A percentile compares a stretch with the other conserved stretches of the same genome.
phyloP scores from a whole-genome alignment of 2,888 invertebrate species.

The Argynnis bischoffii region DNA sequence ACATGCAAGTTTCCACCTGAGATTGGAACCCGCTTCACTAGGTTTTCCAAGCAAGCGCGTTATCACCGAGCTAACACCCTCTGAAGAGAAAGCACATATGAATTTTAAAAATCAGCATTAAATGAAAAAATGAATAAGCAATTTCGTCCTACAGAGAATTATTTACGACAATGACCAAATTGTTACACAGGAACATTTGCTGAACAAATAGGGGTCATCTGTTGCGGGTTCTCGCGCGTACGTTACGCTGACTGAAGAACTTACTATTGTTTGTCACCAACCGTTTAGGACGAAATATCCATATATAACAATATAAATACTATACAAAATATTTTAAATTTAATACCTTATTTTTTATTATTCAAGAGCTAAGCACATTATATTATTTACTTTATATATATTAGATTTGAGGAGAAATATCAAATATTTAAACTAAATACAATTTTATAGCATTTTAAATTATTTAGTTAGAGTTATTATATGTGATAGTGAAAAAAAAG shows the following conservation, averaged over 20 bases:
- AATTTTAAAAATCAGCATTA: neutral
- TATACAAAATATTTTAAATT: neutral
- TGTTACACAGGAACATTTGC: slow-evolving; percentile 28
- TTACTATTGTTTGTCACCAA: slow-evolving; percentile 32
- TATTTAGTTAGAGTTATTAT: neutral
- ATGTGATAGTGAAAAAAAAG: too few relatives aligned
- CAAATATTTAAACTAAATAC: too few relatives aligned
- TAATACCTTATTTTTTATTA: too few relatives aligned
- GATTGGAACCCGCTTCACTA: too few relatives aligned
- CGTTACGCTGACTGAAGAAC: slow-evolving; percentile 41
- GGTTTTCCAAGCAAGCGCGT: too few relatives aligned
- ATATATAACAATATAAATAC: slow-evolving; percentile 1
- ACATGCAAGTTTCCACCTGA: too few relatives aligned
- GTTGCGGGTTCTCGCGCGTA: slow-evolving; percentile 40
- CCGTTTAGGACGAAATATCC: slow-evolving; percentile 21
- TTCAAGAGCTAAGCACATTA: too few relatives aligned
- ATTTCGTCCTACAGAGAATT: slow-evolving; percentile 12
- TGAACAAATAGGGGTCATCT: slow-evolving; percentile 35
- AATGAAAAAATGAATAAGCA: slow-evolving; percentile 1
- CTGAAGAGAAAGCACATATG: too few relatives aligned
- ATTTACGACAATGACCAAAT: slow-evolving; percentile 28
- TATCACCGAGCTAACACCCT: too few relatives aligned
- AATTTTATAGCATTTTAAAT: neutral
- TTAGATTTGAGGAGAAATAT: too few relatives aligned
- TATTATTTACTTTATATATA: too few relatives aligned